Percentiles rank a stretch among this genome's conserved stretches.
Evolutionary conservation across 2,888 invertebrate species (phyloP).

Genomic region (Coelinius sp.): DNA sequence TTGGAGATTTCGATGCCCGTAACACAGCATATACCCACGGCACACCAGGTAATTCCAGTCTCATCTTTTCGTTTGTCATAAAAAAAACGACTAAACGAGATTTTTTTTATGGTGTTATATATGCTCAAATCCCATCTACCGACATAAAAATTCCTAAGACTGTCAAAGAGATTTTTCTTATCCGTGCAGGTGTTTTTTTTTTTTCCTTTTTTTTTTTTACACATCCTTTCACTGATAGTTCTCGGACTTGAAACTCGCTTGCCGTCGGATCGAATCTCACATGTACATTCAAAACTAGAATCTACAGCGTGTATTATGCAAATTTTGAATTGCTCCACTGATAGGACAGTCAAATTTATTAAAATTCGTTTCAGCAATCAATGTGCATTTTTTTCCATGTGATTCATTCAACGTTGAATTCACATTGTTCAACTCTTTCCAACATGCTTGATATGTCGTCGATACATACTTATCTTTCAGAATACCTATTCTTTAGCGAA

Average conservation of each 20-base stretch:
- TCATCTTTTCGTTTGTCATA: slow-evolving; percentile 14
- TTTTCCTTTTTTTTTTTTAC: not conserved
- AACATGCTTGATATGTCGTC: slow-evolving; percentile 6
- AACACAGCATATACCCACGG: slow-evolving; percentile 47
- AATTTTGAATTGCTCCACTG: slow-evolving; percentile 6
- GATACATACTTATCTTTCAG: slow-evolving; percentile 9
- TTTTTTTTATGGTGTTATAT: slow-evolving; percentile 23
- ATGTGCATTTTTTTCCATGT: not conserved
- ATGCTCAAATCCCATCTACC: not conserved
- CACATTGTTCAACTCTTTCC: slow-evolving; percentile 1
- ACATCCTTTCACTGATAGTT: not conserved
- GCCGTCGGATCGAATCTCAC: slow-evolving; percentile 19
- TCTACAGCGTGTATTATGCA: slow-evolving; percentile 25
- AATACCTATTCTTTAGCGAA: slow-evolving; percentile 19
- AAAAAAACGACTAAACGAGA: slow-evolving; percentile 20
- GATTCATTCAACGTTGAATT: slow-evolving; percentile 1
- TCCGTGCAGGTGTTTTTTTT: not conserved
- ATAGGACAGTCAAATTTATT: slow-evolving; percentile 16
- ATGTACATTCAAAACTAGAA: slow-evolving; percentile 21
- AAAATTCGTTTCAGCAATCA: slow-evolving; percentile 5
- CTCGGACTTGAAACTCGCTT: not conserved
- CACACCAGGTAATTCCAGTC: not conserved
- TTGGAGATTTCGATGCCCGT: slow-evolving; percentile 66
- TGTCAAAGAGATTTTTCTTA: not conserved
- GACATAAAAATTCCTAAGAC: slow-evolving; percentile 14